These are phyloP conservation scores for Acanthochromis polyacanthus DNA, from an alignment of 2,113 vertebrate genomes.

Conservation along the genomic window DNA sequence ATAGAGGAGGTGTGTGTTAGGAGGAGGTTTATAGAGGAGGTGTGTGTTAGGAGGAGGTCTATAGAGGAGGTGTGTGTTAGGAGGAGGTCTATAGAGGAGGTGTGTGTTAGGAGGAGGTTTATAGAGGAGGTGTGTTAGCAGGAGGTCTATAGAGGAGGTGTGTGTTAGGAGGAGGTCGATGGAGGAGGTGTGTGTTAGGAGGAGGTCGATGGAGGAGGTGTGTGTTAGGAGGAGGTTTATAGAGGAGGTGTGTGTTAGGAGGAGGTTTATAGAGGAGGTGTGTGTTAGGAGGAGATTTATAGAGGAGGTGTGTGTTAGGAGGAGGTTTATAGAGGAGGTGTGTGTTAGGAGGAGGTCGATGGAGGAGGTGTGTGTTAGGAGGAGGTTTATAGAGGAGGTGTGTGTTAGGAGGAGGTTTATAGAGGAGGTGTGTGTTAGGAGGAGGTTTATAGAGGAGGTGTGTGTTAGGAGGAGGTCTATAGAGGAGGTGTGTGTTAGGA, in stretches of 20 bases:
- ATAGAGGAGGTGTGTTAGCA: not conserved
- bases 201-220: not conserved
- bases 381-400: constrained; percentile 13
- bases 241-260: constrained; percentile 2
- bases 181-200: constrained; percentile 33
- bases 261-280: too few species aligned
- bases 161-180: not conserved
- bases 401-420: not conserved
- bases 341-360: not conserved
- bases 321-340: not conserved
- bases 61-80: constrained; percentile 31
- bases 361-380: constrained; percentile 13
- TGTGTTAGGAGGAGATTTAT: too few species aligned
- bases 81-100: not conserved
- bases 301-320: constrained; percentile 29
- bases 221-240: not conserved
- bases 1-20: not conserved
- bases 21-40: constrained; percentile 5
- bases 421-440: not conserved
- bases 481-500: constrained; percentile 31
- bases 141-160: constrained; percentile 22
- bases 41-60: not conserved
- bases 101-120: not conserved
- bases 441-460: constrained; percentile 10
- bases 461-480: not conserved